phyloP scores from a whole-genome alignment of 1,140 invertebrate genomes.

The Eulimnadia texana region DNA sequence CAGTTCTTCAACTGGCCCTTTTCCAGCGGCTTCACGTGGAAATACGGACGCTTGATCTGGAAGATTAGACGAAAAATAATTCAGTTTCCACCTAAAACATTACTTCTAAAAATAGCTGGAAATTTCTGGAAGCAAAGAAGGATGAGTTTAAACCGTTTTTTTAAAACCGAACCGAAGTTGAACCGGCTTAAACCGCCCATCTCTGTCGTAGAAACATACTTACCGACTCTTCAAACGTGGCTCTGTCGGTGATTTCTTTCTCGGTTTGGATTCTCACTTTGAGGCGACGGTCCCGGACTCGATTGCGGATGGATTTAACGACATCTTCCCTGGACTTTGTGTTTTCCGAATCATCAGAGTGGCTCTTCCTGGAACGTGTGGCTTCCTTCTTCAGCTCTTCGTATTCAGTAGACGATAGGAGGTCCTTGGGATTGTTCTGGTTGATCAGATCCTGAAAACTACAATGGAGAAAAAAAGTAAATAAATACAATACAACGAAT shows the following conservation, averaged over 20 bases:
- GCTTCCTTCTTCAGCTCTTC: conserved; percentile 39
- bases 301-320: conserved; percentile 61
- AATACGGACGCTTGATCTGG: conserved; percentile 93
- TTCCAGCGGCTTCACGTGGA: conserved; percentile 94
- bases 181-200: too few relatives aligned
- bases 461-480: conserved; percentile 2
- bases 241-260: conserved; percentile 68
- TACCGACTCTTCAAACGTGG: conserved; percentile 88
- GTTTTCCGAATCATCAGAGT: conserved; percentile 1
- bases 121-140: too few relatives aligned
- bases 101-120: too few relatives aligned
- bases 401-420: conserved; percentile 61
- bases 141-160: neutral
- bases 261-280: conserved; percentile 74
- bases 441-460: conserved; percentile 81
- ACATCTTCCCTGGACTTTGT: conserved; percentile 50
- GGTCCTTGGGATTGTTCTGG: conserved; percentile 61
- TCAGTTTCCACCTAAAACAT: conserved; percentile 13
- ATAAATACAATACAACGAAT: too few relatives aligned
- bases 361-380: conserved; percentile 30
- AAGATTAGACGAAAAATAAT: conserved; percentile 19
- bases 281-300: conserved; percentile 65
- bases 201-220: conserved; percentile 26
- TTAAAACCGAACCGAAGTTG: neutral
- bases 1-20: conserved; percentile 92